phyloP scores from a whole-genome alignment of 2,888 invertebrate genomes.

The Phalangium opilio region DNA sequence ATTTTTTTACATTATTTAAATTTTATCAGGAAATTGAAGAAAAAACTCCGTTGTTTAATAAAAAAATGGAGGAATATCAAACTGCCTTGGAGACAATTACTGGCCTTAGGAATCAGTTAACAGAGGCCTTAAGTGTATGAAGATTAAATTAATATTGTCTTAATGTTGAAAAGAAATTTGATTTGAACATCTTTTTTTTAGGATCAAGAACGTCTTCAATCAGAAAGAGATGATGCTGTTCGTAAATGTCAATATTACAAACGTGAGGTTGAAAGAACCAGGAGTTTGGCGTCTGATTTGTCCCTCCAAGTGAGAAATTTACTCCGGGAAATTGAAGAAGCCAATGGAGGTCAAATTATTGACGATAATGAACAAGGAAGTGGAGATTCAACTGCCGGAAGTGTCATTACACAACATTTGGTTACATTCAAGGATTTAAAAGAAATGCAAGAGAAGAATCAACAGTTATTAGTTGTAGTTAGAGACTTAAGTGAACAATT shows the following conservation, averaged over 20 bases:
- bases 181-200: slow-evolving; percentile 4
- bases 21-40: slow-evolving; percentile 65
- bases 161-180: neutral
- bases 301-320: slow-evolving; percentile 52
- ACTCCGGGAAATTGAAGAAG: slow-evolving; percentile 67
- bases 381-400: slow-evolving; percentile 27
- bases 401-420: slow-evolving; percentile 57
- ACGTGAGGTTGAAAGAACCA: slow-evolving; percentile 60
- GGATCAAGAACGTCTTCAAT: slow-evolving; percentile 37
- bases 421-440: slow-evolving; percentile 65
- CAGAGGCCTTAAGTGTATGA: neutral
- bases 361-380: slow-evolving; percentile 23
- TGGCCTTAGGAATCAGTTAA: slow-evolving; percentile 17
- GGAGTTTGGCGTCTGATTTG: slow-evolving; percentile 61
- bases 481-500: slow-evolving; percentile 68
- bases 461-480: slow-evolving; percentile 62
- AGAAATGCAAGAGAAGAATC: slow-evolving; percentile 78
- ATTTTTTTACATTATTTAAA: too few relatives aligned
- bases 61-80: slow-evolving; percentile 66
- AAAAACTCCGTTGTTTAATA: slow-evolving; percentile 67
- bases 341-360: slow-evolving; percentile 43
- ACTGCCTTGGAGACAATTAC: slow-evolving; percentile 55
- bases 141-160: neutral
- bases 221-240: slow-evolving; percentile 52
- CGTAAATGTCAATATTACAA: slow-evolving; percentile 50